These are phyloP conservation scores for Pseudomugil gertrudae DNA, from an alignment of 2,797 vertebrate species.

Conservation along the genomic window DNA sequence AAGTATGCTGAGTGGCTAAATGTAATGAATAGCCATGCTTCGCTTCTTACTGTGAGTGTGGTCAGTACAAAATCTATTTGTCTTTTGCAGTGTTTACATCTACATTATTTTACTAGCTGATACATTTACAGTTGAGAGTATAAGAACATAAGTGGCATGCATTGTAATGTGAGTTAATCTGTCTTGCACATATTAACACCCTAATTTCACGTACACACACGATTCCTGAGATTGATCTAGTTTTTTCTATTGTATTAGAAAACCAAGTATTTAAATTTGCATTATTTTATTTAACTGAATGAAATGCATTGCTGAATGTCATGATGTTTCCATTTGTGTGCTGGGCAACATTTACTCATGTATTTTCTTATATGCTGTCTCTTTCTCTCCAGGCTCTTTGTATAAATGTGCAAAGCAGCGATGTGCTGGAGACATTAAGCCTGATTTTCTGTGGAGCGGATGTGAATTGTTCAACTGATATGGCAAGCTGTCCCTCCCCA, in stretches of 20 bases:
- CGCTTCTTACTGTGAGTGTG: background rate
- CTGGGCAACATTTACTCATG: background rate
- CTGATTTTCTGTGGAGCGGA: conserved; percentile 94
- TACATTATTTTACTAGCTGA: background rate
- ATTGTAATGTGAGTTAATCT: no score
- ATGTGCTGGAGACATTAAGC: conserved; percentile 91
- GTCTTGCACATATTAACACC: background rate
- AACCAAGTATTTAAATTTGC: conserved; percentile 1
- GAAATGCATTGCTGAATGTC: background rate
- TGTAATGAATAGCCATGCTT: background rate
- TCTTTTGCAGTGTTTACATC: background rate
- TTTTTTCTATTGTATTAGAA: background rate
- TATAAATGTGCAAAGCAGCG: conserved; percentile 88
- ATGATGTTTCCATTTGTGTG: background rate
- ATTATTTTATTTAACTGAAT: background rate
- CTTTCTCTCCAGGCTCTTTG: conserved; percentile 86
- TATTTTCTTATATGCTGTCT: conserved; percentile 13
- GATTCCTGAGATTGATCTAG: background rate
- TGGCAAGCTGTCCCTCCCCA: conserved; percentile 80
- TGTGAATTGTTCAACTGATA: conserved; percentile 85
- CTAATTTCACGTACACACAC: background rate
- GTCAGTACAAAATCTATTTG: background rate
- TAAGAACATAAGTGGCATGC: no score
- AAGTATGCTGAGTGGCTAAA: background rate
- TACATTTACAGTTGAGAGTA: background rate